Evolutionary conservation across 2,113 vertebrate genomes (phyloP), one percentile per base, ranked within the genome.

Genomic region (Tympanuchus pallidicinctus): DNA sequence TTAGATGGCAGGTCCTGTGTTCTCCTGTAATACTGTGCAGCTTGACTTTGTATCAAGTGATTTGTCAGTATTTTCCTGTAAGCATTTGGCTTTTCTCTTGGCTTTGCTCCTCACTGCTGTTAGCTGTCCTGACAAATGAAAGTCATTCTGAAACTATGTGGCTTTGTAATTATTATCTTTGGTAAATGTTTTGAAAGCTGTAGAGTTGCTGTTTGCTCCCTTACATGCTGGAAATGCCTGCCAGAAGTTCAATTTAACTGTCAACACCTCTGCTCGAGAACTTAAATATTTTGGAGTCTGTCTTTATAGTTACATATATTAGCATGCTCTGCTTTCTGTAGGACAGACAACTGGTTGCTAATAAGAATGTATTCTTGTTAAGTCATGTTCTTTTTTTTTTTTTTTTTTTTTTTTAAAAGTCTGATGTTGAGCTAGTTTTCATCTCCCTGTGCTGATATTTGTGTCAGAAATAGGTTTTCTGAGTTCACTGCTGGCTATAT

Each of bases 161-260:
- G 94, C 84, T 93, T 96, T 95, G 95, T 95, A 97, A 95, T 96
- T 97, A 96, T 96, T 93, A 95, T 95, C 92, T 95, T 95, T 94
- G 59, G 92, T 96, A 94, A 96, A 95, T 90, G 85, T 97, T 97
- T 95, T 94, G 97, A 96, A 96, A 97, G 93, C 79, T 90, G 59
- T 93, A 82, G 94, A 88, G 95, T 95, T 93, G 88, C 81, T 88
- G 76, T 95, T 96, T 95, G 85, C 95, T 96, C 84, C 86, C 69
- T 91, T 89, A 70, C 80, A 86, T 84, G 79, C 77, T 94, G 80
- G 70, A 96, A 92, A 82, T 70, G 88, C 84, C 79, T 96, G 97
- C 96, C 97, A 97, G 94, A 96, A 96, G 93, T 96, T 97, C 97
- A 97, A 97, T 97, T 97, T 97, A 97, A 95, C 97, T 97, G 97